These are phyloP conservation scores for Ruditapes philippinarum DNA, from an alignment of 1,140 invertebrate species.

Conservation along the genomic window DNA sequence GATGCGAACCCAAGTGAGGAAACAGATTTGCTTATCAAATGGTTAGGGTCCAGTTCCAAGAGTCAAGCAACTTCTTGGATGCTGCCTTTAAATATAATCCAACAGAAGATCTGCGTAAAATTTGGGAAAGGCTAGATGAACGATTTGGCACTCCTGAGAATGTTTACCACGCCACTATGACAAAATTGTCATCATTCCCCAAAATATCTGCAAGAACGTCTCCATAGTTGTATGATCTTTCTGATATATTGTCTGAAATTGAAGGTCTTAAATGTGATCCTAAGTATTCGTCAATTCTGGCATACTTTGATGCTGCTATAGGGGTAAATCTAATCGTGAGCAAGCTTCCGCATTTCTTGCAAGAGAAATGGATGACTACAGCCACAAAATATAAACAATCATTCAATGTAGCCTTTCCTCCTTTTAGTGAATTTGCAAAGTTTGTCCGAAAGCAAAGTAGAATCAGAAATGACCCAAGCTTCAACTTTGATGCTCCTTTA, in stretches of 20 bases:
- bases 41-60: not conserved
- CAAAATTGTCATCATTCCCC: not conserved
- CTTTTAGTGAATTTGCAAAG: slow-evolving; percentile 6
- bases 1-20: not conserved
- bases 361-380: slow-evolving; percentile 34
- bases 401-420: not conserved
- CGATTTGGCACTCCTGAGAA: not conserved
- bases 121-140: not conserved
- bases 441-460: not conserved
- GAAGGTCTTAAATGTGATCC: not conserved
- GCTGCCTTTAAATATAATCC: not conserved
- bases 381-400: not conserved
- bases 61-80: not conserved
- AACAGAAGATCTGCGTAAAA: not conserved
- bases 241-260: slow-evolving; percentile 1
- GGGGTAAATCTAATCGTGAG: not conserved
- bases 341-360: slow-evolving; percentile 5
- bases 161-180: not conserved
- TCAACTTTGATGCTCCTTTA: not conserved
- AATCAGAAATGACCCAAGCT: slow-evolving; percentile 22
- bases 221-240: not conserved
- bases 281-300: not conserved
- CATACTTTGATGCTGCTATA: slow-evolving; percentile 9
- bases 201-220: no score
- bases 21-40: slow-evolving; percentile 20